phyloP scores from a whole-genome alignment of 2,797 vertebrate genomes.

The Sorex maritimensis region DNA sequence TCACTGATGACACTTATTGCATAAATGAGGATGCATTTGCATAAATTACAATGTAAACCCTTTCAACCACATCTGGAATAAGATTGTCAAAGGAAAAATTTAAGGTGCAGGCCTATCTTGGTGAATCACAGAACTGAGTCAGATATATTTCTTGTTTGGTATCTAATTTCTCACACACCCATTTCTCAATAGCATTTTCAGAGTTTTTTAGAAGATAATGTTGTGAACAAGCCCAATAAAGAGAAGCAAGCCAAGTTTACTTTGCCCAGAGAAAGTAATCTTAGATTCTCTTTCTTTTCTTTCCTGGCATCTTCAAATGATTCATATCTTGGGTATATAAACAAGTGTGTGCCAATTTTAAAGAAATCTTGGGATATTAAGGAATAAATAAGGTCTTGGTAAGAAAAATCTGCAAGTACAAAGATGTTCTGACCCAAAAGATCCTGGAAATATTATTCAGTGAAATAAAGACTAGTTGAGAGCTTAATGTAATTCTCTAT shows the following conservation, averaged over 20 bases:
- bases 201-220: conserved; percentile 45
- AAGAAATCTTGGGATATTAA: conserved; percentile 51
- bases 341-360: conserved; percentile 53
- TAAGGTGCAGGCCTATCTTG: conserved; percentile 63
- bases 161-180: conserved; percentile 63
- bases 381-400: conserved; percentile 34
- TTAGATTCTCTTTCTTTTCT: conserved; percentile 39
- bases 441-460: neutral
- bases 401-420: conserved; percentile 19
- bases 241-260: conserved; percentile 67
- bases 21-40: conserved; percentile 49
- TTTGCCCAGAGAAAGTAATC: conserved; percentile 61
- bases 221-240: conserved; percentile 44
- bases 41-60: conserved; percentile 70
- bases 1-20: conserved; percentile 51
- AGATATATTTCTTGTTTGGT: conserved; percentile 60
- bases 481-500: neutral
- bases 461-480: neutral
- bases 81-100: conserved; percentile 43
- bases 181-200: conserved; percentile 71
- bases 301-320: conserved; percentile 35
- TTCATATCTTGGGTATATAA: conserved; percentile 73
- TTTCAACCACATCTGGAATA: conserved; percentile 59
- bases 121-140: conserved; percentile 37
- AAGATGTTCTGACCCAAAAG: neutral